Base-by-base conservation (phyloP, 2,888 invertebrate species). In the Allolobophora icterica region DNA sequence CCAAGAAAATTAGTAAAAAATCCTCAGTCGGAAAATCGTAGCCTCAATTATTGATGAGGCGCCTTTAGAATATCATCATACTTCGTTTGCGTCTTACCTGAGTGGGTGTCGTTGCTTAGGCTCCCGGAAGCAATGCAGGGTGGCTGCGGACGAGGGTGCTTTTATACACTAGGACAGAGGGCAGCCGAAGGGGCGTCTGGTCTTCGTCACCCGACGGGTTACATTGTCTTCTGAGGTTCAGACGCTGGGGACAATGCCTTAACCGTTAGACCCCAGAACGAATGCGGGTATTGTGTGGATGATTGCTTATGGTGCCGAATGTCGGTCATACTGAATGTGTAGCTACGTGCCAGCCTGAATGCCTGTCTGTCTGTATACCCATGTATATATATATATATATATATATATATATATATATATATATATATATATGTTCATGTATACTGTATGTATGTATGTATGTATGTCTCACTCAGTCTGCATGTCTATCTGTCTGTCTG, bases 81-180 rank as follows among this genome's bases (percentile, higher is more conserved):
- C 19, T 87, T 8, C 24, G 34, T 8, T 34, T 84, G 58, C 13
- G 35, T 87, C 87, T 87, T 38, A 87, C 87, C 34, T 34, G 87
- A 87, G 87, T 87, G 38, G 87, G 35, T 87, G 71, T 87, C 87
- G 87, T 87, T 87, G 87, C 87, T 87, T 87, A 87, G 87, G 87
- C 87, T 87, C 87, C 87, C 87, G 87, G 87, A 87, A 87, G 87
- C 87, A 87, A 87, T 87, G 87, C 87, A 38, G 87, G 38, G 35
- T 38, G 35, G 24, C 13, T 24, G 30, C 1, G 38, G 35, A 6
- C 35, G 87, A 35, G 17, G 87, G 11, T 87, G 87, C 21, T 35
- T 87, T 24, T 87, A 87, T 87, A 35, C 34, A 30, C 6, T 71
- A 2, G 71, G 71, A n/a, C 71, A 71, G 71, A n/a, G 24, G 71